Evolutionary conservation across 2,113 vertebrate species (phyloP).

Genomic region (Circaetus cinerascens): DNA sequence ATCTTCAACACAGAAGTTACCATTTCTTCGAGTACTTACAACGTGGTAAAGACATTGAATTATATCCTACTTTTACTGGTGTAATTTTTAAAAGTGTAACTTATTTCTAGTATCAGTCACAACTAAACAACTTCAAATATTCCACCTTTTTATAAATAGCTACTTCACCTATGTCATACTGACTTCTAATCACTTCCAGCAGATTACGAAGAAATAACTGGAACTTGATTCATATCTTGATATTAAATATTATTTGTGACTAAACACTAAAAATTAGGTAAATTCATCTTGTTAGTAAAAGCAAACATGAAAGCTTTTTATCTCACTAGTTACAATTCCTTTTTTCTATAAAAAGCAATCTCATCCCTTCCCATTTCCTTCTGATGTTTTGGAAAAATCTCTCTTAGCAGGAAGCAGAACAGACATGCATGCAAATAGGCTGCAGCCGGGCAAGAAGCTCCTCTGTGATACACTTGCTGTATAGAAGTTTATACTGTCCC

Average conservation of each 20-base stretch:
- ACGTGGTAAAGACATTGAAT: neutral
- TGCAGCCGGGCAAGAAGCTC: neutral
- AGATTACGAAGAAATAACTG: neutral
- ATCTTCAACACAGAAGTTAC: neutral
- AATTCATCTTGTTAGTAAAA: neutral
- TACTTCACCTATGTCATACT: neutral
- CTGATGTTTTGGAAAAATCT: conserved; percentile 48
- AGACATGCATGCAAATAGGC: conserved; percentile 11
- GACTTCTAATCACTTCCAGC: neutral
- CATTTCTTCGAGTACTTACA: neutral
- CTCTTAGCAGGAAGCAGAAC: conserved; percentile 47
- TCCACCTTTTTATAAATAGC: neutral
- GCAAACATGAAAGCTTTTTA: neutral
- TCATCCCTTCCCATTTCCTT: conserved; percentile 62
- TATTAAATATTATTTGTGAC: neutral
- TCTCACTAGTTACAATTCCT: neutral
- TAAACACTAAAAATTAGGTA: neutral
- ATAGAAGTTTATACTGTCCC: neutral
- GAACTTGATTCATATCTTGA: neutral
- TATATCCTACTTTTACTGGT: neutral
- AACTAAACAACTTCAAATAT: neutral
- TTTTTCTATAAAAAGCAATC: conserved; percentile 40
- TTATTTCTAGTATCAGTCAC: neutral
- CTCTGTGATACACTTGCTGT: neutral
- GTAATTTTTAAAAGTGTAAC: neutral